phyloP scores from a whole-genome alignment of 2,797 vertebrate species.

The Tympanoctomys barrerae region DNA sequence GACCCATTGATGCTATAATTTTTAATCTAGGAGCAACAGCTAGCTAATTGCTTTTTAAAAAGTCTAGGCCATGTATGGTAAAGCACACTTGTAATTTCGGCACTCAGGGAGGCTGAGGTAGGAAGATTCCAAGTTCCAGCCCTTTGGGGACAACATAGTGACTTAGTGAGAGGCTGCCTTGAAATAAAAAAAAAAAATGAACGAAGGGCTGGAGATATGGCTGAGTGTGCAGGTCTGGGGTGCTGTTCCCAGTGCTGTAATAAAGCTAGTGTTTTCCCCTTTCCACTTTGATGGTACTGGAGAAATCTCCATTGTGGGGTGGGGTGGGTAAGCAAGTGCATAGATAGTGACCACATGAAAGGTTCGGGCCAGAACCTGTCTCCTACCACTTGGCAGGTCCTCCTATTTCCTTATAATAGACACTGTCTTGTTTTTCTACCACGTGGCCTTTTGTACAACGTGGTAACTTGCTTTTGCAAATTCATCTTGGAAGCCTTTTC shows the following conservation, averaged over 20 bases:
- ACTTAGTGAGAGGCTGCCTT: not conserved
- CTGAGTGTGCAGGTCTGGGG: not conserved
- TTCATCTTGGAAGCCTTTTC: not conserved
- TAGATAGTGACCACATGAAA: not conserved
- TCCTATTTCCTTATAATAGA: not conserved
- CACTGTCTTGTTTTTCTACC: not conserved
- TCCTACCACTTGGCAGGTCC: constrained; percentile 8
- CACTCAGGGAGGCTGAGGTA: not conserved
- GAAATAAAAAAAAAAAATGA: not conserved
- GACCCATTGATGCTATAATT: not conserved
- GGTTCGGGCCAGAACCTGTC: not conserved
- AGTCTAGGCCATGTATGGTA: not conserved
- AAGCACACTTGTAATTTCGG: not conserved
- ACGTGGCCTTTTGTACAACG: not conserved
- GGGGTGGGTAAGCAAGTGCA: not conserved
- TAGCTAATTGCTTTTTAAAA: not conserved
- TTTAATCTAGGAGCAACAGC: not conserved
- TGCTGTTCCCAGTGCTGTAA: not conserved
- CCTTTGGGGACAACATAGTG: not conserved
- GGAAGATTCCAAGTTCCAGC: not conserved
- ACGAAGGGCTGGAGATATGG: not conserved
- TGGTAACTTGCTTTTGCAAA: not conserved
- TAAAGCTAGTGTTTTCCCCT: not conserved
- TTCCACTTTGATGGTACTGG: not conserved
- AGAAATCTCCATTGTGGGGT: not conserved